Percentiles rank a stretch among this genome's conserved stretches.
Evolutionary conservation across 2,797 vertebrate genomes (phyloP).

Genomic region (Spinus pinus): DNA sequence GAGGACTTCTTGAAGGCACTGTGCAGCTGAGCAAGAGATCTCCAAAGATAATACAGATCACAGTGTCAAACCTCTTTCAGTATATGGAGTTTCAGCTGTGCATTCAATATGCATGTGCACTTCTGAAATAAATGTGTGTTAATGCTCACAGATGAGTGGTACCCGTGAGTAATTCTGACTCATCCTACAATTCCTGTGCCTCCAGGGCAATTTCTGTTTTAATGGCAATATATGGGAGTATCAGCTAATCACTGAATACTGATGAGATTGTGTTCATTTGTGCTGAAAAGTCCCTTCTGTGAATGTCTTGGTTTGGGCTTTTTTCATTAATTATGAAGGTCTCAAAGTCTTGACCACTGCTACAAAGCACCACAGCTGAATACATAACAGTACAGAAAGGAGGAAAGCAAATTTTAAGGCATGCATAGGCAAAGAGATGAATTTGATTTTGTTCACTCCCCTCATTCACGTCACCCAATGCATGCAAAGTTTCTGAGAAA

Average conservation of each 20-base stretch:
- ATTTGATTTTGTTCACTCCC: not conserved
- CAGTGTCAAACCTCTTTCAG: not conserved
- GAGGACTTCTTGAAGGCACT: not conserved
- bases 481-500: conserved; percentile 27
- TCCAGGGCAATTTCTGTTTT: not conserved
- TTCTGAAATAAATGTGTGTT: not conserved
- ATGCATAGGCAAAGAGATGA: not conserved
- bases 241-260: not conserved
- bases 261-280: not conserved
- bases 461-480: not conserved
- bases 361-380: not conserved
- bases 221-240: not conserved
- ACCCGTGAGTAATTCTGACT: not conserved
- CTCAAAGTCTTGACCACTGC: not conserved
- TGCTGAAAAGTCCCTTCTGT: not conserved
- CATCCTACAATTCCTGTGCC: not conserved
- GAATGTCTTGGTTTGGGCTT: not conserved
- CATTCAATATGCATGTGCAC: not conserved
- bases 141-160: not conserved
- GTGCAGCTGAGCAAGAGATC: not conserved
- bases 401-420: not conserved
- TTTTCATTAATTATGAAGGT: not conserved
- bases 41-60: not conserved
- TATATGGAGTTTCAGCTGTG: not conserved
- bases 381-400: not conserved